phyloP scores from a whole-genome alignment of 2,888 invertebrate species.

The Tipula confusa region DNA sequence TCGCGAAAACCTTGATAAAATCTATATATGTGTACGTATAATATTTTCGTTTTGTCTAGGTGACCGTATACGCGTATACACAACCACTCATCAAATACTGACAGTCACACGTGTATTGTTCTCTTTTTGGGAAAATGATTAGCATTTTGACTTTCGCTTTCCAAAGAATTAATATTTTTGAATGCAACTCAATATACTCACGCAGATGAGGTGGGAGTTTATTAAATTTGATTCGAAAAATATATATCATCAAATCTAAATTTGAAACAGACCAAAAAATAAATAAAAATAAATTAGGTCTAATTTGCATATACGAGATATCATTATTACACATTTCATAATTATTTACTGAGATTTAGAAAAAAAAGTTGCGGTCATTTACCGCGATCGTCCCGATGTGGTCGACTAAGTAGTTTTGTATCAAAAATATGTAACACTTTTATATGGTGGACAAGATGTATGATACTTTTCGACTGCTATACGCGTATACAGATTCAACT shows the following conservation, averaged over 20 bases:
- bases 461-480: neutral
- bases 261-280: neutral
- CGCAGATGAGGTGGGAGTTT: neutral
- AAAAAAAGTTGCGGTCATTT: neutral
- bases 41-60: neutral
- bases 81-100: neutral
- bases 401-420: neutral
- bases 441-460: neutral
- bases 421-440: neutral
- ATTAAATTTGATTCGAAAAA: neutral
- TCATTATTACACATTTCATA: neutral
- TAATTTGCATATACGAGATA: neutral
- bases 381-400: neutral
- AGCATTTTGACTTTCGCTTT: slow-evolving; percentile 4
- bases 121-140: neutral
- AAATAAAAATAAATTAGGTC: neutral
- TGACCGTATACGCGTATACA: neutral
- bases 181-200: neutral
- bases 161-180: neutral
- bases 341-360: neutral
- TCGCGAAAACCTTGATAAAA: neutral
- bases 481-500: neutral
- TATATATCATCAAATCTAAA: neutral
- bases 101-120: neutral
- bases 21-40: neutral